These are phyloP conservation scores for Vultur gryphus DNA, from an alignment of 2,797 vertebrate genomes.

Conservation along the genomic window DNA sequence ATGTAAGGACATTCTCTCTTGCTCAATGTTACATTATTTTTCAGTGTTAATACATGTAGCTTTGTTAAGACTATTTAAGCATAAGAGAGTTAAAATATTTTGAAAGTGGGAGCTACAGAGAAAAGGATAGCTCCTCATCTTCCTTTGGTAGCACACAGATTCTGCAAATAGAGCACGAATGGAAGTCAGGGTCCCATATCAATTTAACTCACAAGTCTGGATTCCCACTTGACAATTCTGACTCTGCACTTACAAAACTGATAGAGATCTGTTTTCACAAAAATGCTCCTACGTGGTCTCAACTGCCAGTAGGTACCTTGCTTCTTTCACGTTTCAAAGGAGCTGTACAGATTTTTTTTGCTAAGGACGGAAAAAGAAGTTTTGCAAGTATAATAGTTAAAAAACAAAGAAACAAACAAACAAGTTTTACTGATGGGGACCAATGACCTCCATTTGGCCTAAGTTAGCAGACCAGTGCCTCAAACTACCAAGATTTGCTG, in stretches of 20 bases:
- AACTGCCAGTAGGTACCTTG: background rate
- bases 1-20: background rate
- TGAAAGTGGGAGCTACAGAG: background rate
- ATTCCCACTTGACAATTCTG: background rate
- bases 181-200: background rate
- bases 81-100: background rate
- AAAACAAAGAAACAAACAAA: background rate
- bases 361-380: background rate
- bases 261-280: background rate
- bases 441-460: background rate
- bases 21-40: background rate
- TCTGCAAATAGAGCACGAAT: background rate
- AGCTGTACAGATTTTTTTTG: too few species aligned
- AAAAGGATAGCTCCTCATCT: background rate
- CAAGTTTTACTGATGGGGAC: background rate
- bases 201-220: background rate
- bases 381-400: background rate
- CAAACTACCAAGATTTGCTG: background rate
- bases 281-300: background rate
- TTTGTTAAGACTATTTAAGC: background rate
- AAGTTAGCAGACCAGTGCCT: background rate
- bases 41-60: background rate
- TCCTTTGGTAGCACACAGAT: background rate
- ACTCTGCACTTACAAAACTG: background rate
- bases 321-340: background rate